These are phyloP conservation scores for Oenanthe melanoleuca DNA, from an alignment of 2,113 vertebrate genomes.

Conservation along the genomic window DNA sequence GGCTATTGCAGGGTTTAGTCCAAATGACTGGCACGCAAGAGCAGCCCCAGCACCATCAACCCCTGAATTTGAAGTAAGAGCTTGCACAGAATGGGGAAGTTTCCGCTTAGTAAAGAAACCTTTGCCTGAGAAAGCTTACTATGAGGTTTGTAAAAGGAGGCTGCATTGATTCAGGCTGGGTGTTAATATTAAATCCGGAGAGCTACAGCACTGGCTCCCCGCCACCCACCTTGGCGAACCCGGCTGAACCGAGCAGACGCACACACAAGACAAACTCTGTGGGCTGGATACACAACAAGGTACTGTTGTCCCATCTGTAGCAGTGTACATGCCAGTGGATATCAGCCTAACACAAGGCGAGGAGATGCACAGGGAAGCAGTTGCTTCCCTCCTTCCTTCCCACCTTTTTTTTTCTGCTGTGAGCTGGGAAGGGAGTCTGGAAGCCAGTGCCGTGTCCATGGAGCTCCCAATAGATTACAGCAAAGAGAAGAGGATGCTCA, in stretches of 20 bases:
- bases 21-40: neutral
- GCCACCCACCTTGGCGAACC: slow-evolving; percentile 26
- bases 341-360: slow-evolving; percentile 19
- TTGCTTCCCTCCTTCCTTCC: neutral
- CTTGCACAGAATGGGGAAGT: neutral
- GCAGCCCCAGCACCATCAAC: neutral
- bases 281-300: slow-evolving; percentile 33
- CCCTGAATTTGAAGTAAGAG: neutral
- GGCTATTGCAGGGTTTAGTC: neutral
- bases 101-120: neutral
- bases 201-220: neutral
- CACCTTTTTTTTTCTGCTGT: neutral
- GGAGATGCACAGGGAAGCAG: neutral
- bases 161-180: neutral
- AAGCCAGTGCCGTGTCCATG: neutral
- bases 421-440: neutral
- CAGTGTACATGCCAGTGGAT: slow-evolving; percentile 30
- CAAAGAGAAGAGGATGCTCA: slow-evolving; percentile 2
- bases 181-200: slow-evolving; percentile 19
- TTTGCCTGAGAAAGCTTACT: neutral
- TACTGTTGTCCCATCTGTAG: slow-evolving; percentile 58
- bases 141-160: neutral
- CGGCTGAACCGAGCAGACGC: slow-evolving; percentile 9
- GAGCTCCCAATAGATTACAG: neutral
- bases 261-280: slow-evolving; percentile 16